Conservation (phyloP, 2,113 vertebrate species). For the Dryoscopus gambensis region DNA sequence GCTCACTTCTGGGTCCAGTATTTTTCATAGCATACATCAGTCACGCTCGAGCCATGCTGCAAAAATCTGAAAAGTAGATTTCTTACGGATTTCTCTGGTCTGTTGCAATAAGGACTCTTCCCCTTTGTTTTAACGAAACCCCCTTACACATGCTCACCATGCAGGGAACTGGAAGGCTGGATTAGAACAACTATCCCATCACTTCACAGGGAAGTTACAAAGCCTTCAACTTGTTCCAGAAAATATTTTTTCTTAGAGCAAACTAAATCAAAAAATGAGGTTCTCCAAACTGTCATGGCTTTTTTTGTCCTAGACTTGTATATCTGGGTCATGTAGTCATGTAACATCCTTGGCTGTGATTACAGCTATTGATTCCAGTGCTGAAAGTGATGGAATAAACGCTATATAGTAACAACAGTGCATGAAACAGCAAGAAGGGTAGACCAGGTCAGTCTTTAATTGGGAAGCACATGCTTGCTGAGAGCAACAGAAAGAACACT, state of each 20-base stretch:
- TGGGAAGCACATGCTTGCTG: not conserved
- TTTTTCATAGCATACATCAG: not conserved
- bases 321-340: slow-evolving; percentile 15
- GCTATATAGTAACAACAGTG: not conserved
- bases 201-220: not conserved
- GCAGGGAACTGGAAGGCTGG: not conserved
- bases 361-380: slow-evolving; percentile 41
- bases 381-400: not conserved
- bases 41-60: not conserved
- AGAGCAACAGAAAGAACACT: not conserved
- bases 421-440: not conserved
- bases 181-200: not conserved
- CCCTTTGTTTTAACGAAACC: not conserved
- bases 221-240: not conserved
- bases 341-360: slow-evolving; percentile 22
- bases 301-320: not conserved
- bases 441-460: not conserved
- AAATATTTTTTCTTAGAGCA: not conserved
- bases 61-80: not conserved
- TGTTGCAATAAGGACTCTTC: not conserved
- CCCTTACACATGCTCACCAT: not conserved
- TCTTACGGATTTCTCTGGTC: not conserved
- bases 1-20: not conserved
- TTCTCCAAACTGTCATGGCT: not conserved
- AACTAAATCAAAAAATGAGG: not conserved